These are phyloP conservation scores for Diabrotica undecimpunctata DNA, from an alignment of 1,140 invertebrate genomes.

Conservation along the genomic window DNA sequence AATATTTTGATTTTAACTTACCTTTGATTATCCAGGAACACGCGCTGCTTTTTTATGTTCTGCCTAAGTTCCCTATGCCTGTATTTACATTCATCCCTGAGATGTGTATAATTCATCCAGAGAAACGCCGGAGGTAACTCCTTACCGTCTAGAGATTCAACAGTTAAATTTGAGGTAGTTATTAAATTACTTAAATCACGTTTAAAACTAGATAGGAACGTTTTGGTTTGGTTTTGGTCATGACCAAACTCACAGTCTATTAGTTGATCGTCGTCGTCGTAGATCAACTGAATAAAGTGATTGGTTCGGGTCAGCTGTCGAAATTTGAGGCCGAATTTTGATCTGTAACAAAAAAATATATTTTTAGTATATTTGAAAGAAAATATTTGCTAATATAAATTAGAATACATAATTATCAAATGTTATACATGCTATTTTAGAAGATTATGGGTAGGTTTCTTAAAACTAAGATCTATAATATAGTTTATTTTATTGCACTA, in stretches of 20 bases:
- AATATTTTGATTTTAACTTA: background rate
- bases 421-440: too few relatives aligned
- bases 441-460: too few relatives aligned
- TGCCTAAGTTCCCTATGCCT: conserved; percentile 45
- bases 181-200: conserved; percentile 53
- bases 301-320: conserved; percentile 63
- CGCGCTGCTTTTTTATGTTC: conserved; percentile 5
- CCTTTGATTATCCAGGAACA: conserved; percentile 11
- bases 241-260: conserved; percentile 65
- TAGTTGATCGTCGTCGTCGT: conserved; percentile 54
- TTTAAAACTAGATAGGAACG: conserved; percentile 56
- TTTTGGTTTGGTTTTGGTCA: conserved; percentile 50
- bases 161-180: conserved; percentile 44
- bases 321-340: conserved; percentile 54
- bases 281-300: conserved; percentile 66
- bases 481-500: too few relatives aligned
- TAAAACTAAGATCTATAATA: too few relatives aligned
- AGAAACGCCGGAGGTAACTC: conserved; percentile 46
- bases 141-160: conserved; percentile 39
- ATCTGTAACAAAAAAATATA: conserved; percentile 43
- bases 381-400: too few relatives aligned
- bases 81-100: conserved; percentile 51
- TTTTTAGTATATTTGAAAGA: background rate
- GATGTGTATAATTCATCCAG: conserved; percentile 54
- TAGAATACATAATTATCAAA: too few relatives aligned